Base-by-base conservation (phyloP, 2,797 vertebrate species). In the Manis crassicaudata region DNA sequence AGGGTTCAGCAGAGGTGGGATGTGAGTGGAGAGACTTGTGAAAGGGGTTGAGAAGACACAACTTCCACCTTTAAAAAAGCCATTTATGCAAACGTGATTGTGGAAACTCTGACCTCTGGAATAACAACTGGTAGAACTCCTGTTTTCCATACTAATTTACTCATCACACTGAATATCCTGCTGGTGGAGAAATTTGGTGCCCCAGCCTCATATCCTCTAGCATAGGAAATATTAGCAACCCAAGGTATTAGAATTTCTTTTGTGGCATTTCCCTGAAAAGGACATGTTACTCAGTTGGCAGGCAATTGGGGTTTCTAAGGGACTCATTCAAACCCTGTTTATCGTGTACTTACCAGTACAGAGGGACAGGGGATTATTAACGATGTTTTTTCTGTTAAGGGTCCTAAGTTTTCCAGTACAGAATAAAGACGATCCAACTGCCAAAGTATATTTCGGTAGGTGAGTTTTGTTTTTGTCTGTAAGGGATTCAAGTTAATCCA, bases 221-320 rank as follows among this genome's bases (percentile, higher is more conserved):
- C 35, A 3, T 58, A 46, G 93, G 94, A 97, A 94, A 52, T 75
- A 73, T 54, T 93, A 81, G 68, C 2, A 5, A 63, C 43, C 60
- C n/a, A 58, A 79, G 52, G 17, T 50, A 29, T 56, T 56, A 46
- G 77, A 56, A 23, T 82, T 58, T 92, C 27, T 80, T 85, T 89
- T 40, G 52, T 25, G 63, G 37, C 40, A 50, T 60, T 94, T 82
- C 75, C 62, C 54, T 95, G 92, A 83, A 86, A 85, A 95, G 85
- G 68, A 80, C 82, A 21, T 93, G 62, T 18, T 67, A 52, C 94
- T 82, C 65, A 43, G 58, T 62, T 86, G 92, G 65, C 85, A 79
- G 94, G 90, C 75, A 86, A 4, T 27, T 20, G 37, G 21, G 2
- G 16, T 43, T 90, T 93, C 82, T 58, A 52, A 88, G 52, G 60